Percentiles rank a stretch among this genome's conserved stretches.
These are phyloP conservation scores for Dromococcyx pavoninus DNA, from an alignment of 2,797 vertebrate species.

Conservation along the genomic window DNA sequence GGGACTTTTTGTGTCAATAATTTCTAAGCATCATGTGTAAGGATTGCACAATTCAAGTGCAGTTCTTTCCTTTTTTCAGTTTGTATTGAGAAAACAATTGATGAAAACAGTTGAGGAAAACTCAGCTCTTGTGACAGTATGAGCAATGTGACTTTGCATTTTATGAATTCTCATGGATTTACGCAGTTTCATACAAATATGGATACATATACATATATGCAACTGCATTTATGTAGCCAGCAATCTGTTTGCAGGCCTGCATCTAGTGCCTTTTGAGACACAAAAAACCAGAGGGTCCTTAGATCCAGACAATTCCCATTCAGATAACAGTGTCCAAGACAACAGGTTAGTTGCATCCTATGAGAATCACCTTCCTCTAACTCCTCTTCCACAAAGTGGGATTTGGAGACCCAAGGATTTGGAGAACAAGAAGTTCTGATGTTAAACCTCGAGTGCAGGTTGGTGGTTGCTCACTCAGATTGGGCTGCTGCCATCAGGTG, in stretches of 20 bases:
- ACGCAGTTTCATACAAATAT: neutral
- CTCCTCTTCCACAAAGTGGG: neutral
- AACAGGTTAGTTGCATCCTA: neutral
- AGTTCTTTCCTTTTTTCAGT: neutral
- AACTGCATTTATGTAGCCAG: neutral
- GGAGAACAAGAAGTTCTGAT: rapidly evolving
- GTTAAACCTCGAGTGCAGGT: neutral
- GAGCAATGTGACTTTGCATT: neutral
- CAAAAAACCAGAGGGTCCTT: neutral
- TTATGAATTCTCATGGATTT: neutral
- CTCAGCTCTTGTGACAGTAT: neutral
- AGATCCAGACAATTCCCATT: neutral
- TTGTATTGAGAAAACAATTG: neutral
- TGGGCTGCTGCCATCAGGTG: neutral
- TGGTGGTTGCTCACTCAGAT: neutral
- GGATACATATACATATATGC: neutral
- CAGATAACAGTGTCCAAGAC: neutral
- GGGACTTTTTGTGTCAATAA: neutral
- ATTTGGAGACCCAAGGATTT: neutral
- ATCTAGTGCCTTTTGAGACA: neutral
- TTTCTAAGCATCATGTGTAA: neutral
- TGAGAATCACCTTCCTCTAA: neutral
- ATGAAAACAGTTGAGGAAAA: neutral
- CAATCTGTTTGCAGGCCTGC: neutral
- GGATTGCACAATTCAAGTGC: neutral